Base-by-base conservation (phyloP, 37 sponge, comb jelly and placozoan genomes). In the Beroe ovata region DNA sequence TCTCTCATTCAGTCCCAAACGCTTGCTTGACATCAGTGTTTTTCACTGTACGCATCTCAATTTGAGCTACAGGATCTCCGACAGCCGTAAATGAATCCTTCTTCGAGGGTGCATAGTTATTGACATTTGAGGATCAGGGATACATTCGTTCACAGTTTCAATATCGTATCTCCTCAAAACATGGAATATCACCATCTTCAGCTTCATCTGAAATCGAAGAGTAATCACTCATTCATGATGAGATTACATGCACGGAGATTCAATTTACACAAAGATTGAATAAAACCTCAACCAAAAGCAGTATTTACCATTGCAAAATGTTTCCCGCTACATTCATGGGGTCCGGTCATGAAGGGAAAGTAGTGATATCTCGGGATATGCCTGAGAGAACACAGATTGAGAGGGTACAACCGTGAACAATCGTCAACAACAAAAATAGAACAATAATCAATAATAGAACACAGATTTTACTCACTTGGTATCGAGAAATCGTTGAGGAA, bases 251-350 rank as follows among this genome's bases (percentile, higher is more conserved):
- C 54, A 47, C 11, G 11, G 11, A 47, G 11, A 47, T 6, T 47
- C 59, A 62, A 23, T 62, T 23, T 6, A 6, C 54, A 47, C 11
- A 47, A 47, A 47, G 11, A 47, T 6, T 47, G 54, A 47, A 47
- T 16, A 62, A 62, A 62, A 25, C 63, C 63, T 6, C 21, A 4
- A 62, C 29, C 63, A 62, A 62, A 62, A 62, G 28, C 8, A 20
- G 4, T 23, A 62, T 28, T 28, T 25, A 77, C 84, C 84, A 77
- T 33, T 19, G 84, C 84, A 41, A 77, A 42, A 29, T 77, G 41
- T 19, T 77, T 77, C 11, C 84, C 84, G 38, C 84, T 77, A 40
- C 84, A 77, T 23, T 77, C 84, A 35, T 77, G 84, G 8, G 84
- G 84, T 3, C 84, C 84, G 1, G 84, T 36, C 84, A 77, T 77